Base-by-base conservation (phyloP, 2,888 invertebrate species). In the Lucinisca nassula region DNA sequence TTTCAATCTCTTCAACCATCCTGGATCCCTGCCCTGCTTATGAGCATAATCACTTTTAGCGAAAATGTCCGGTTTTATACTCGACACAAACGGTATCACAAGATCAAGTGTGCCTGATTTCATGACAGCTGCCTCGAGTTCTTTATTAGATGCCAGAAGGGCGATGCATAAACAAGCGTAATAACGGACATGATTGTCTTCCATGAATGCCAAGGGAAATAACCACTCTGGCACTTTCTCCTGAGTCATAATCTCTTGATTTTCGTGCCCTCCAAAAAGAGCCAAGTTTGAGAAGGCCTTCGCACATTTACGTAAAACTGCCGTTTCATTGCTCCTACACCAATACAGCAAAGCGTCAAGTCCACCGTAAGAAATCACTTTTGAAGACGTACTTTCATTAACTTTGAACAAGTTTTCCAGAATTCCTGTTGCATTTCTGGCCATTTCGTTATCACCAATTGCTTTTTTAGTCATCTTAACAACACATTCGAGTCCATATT, bases 101-200 rank as follows among this genome's bases (percentile, higher is more conserved):
- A 99, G 97, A 95, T 98, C 98, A 93, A 99, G 97, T 2, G 99
- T 99, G 21, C 99, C 99, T 0, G 99, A 99, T 96, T 98, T 98
- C 37, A 98, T 97, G 0, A 99, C 99, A 70, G 98, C 98, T 0
- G 99, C 98, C 97, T 99, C 99, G 91, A 99, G 98, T 97, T 99
- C 99, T 95, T 99, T 99, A 96, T 99, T 99, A 12, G 99, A 99
- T 38, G 99, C 99, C 90, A 99, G 97, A 49, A 98, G 98, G 8
- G 99, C 98, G 90, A 99, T 99, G 35, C 99, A 99, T 94, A 99
- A 97, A 96, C 99, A 99, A 14, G 99, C 99, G 96, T 99, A 99
- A 96, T 99, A 99, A 38, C 95, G 93, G 17, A 96, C 94, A 79
- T 95, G 98, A 95, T 99, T 99, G 95, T 99, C 99, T 92, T 98